phyloP scores from a whole-genome alignment of 2,113 vertebrate genomes.

The Lasiurus cinereus region DNA sequence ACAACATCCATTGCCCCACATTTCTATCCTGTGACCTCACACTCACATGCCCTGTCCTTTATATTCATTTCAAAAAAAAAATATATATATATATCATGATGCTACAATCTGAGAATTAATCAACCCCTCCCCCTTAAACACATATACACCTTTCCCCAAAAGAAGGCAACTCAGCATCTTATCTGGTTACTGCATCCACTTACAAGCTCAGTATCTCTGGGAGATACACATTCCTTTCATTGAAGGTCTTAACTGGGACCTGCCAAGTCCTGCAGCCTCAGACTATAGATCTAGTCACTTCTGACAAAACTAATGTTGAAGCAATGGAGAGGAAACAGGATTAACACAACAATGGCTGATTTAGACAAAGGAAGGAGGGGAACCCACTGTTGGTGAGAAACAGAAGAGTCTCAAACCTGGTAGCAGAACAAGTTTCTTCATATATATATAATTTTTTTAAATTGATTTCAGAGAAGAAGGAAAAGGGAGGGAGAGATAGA shows the following conservation, averaged over 20 bases:
- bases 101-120: neutral
- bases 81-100: neutral
- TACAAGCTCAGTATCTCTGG: neutral
- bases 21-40: neutral
- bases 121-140: neutral
- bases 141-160: neutral
- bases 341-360: neutral
- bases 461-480: too few species aligned
- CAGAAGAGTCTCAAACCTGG: neutral
- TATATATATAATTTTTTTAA: too few species aligned
- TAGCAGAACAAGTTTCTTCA: too few species aligned
- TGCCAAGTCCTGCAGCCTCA: neutral
- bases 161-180: neutral
- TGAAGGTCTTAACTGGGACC: neutral
- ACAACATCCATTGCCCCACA: neutral
- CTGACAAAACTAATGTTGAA: neutral
- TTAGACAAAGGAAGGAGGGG: neutral
- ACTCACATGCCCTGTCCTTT: neutral
- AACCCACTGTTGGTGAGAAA: neutral
- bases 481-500: too few species aligned
- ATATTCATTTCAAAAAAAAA: neutral
- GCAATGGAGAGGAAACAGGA: neutral
- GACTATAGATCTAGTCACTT: neutral
- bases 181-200: too few species aligned
- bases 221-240: neutral